Percentiles rank a stretch among this genome's conserved stretches.
Evolutionary conservation across 2,113 vertebrate species (phyloP).

Genomic region (Neofelis nebulosa): DNA sequence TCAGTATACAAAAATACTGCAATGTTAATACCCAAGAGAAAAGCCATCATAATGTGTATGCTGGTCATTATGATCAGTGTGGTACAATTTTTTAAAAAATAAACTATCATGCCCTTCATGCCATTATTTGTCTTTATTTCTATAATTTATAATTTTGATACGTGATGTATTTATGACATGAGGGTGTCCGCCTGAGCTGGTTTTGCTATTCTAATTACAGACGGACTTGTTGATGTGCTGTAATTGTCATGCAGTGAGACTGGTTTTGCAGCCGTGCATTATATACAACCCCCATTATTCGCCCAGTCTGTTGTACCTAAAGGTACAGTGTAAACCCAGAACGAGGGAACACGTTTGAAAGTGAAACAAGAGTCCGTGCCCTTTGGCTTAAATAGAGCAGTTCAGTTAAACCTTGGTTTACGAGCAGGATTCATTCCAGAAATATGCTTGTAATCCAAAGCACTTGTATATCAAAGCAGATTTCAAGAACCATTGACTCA

Average conservation of each 20-base stretch:
- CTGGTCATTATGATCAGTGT: constrained; percentile 72
- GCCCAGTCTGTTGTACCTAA: not conserved
- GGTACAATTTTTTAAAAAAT: constrained; percentile 83
- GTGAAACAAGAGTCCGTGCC: not conserved
- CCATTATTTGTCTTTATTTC: constrained; percentile 69
- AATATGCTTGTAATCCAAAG: too few species aligned
- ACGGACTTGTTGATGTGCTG: not conserved
- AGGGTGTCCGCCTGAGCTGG: not conserved
- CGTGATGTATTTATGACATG: not conserved
- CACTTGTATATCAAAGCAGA: too few species aligned
- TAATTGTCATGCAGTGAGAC: not conserved
- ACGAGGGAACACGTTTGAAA: not conserved
- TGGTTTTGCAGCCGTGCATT: not conserved
- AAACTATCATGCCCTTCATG: constrained; percentile 83
- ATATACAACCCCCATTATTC: too few species aligned
- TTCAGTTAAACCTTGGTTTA: too few species aligned
- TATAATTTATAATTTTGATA: not conserved
- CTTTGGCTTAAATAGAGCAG: not conserved
- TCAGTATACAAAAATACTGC: constrained; percentile 72
- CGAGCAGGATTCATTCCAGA: too few species aligned
- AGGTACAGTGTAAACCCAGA: not conserved
- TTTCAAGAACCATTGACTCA: too few species aligned
- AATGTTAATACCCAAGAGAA: constrained; percentile 71
- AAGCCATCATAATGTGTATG: constrained; percentile 82
- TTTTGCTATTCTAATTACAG: not conserved